A percentile compares a stretch with the other conserved stretches of the same genome.
Evolutionary conservation across 2,888 invertebrate genomes (phyloP).

Genomic region (Incurvaria masculella): DNA sequence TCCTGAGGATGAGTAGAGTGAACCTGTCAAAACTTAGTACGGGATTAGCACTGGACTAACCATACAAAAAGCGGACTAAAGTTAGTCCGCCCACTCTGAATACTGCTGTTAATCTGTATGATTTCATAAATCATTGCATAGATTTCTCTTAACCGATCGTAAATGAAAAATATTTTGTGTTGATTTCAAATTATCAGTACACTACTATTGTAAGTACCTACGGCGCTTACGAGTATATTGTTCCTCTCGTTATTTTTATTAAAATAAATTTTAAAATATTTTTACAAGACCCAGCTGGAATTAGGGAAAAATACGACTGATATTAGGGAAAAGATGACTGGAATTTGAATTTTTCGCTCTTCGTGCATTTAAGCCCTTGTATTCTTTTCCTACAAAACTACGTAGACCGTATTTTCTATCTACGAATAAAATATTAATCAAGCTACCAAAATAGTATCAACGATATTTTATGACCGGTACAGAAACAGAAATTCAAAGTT

Average conservation of each 20-base stretch:
- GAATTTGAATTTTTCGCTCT: not conserved
- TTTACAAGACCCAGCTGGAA: not conserved
- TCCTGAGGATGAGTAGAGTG: too few species aligned
- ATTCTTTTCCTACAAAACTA: not conserved
- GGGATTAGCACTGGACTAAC: too few species aligned
- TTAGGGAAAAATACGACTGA: not conserved
- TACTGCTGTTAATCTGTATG: too few species aligned
- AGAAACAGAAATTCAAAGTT: not conserved
- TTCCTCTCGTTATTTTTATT: not conserved
- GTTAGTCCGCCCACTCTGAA: too few species aligned
- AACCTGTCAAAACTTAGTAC: too few species aligned
- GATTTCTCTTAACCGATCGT: not conserved
- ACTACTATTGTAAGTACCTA: not conserved
- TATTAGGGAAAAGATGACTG: not conserved
- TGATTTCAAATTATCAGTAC: not conserved
- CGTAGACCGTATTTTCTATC: not conserved
- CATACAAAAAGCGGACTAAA: too few species aligned
- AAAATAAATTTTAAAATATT: not conserved
- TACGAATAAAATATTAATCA: not conserved
- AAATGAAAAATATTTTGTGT: not conserved
- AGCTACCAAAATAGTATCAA: not conserved
- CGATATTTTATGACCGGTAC: not conserved
- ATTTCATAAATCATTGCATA: too few species aligned
- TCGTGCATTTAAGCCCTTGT: not conserved
- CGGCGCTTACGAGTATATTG: not conserved